A percentile compares a stretch with the other conserved stretches of the same genome.
phyloP scores from a whole-genome alignment of 1,140 invertebrate species.

The Lamellibrachia luymesi region DNA sequence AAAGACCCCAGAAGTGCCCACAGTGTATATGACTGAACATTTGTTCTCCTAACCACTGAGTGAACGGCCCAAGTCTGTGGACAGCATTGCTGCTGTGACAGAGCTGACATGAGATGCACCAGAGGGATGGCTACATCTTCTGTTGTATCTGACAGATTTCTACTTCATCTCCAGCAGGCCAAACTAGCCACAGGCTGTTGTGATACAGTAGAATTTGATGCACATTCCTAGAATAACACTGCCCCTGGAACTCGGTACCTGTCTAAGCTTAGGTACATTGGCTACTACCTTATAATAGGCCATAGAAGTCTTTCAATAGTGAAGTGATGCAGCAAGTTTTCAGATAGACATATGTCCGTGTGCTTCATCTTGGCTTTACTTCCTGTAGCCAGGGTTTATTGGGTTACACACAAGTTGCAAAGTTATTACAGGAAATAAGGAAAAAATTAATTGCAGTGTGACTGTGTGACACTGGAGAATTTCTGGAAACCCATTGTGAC shows the following conservation, averaged over 20 bases:
- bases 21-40: no score
- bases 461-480: no score
- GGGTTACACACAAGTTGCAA: no score
- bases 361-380: no score
- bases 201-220: background rate
- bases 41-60: no score
- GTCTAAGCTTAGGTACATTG: background rate
- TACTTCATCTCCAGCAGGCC: background rate
- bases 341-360: background rate
- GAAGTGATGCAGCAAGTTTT: background rate
- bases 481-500: no score
- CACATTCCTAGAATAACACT: background rate
- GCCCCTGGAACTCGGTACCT: background rate
- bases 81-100: background rate
- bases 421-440: no score
- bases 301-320: background rate
- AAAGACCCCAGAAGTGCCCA: background rate
- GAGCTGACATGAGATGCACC: background rate
- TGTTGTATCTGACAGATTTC: background rate
- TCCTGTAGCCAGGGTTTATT: no score
- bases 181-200: background rate
- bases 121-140: background rate
- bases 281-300: background rate
- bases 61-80: no score
- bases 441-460: no score